Evolutionary conservation across 2,888 invertebrate genomes (phyloP).

Genomic region (Chrysolina oricalcia): DNA sequence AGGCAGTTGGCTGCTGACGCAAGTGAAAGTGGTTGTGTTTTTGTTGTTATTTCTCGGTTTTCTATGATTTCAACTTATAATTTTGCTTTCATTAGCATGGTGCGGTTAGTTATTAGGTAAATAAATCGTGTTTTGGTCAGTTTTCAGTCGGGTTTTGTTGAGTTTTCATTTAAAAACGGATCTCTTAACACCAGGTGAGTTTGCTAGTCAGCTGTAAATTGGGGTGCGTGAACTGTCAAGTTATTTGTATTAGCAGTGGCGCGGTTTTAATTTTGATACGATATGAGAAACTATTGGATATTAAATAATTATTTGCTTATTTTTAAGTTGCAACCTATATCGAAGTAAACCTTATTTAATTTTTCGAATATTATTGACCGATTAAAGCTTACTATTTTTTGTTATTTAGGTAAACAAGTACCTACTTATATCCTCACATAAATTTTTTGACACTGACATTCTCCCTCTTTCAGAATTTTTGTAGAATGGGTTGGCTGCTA

Average conservation of each 20-base stretch:
- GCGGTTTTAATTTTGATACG: background rate
- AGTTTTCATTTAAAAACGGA: background rate
- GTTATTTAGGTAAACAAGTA: too few relatives aligned
- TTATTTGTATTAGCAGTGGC: background rate
- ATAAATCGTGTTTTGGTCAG: constrained; percentile 8
- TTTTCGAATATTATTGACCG: too few relatives aligned
- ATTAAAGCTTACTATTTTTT: too few relatives aligned
- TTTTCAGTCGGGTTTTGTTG: background rate
- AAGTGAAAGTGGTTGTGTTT: constrained; percentile 52
- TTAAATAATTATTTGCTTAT: too few relatives aligned
- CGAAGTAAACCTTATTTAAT: too few relatives aligned
- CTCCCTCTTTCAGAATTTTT: too few relatives aligned
- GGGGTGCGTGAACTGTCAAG: background rate
- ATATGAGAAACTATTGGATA: too few relatives aligned
- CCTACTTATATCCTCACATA: too few relatives aligned
- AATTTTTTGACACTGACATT: too few relatives aligned
- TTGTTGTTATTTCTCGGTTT: constrained; percentile 52
- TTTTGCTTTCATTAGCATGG: constrained; percentile 19
- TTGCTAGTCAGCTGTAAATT: background rate
- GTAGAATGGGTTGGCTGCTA: too few relatives aligned
- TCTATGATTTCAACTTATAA: constrained; percentile 49
- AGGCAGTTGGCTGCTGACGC: constrained; percentile 52
- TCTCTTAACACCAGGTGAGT: background rate
- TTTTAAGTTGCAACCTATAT: too few relatives aligned
- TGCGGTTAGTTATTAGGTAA: background rate